A percentile compares a stretch with the other conserved stretches of the same genome.
These are phyloP conservation scores for Athripsodes cinereus DNA, from an alignment of 2,888 invertebrate genomes.

Conservation along the genomic window DNA sequence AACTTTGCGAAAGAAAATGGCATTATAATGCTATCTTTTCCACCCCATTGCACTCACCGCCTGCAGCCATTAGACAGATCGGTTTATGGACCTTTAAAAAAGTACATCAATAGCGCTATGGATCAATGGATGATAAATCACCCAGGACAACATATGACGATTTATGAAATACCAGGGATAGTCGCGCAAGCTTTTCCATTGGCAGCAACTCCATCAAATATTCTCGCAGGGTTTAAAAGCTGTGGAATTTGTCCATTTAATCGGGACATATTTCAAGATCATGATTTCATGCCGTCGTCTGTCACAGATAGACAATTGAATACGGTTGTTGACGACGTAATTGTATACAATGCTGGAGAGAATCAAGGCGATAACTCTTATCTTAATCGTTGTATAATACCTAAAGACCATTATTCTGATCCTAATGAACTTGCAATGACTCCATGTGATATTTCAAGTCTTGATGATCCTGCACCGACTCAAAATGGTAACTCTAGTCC, in stretches of 20 bases:
- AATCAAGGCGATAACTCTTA: background rate
- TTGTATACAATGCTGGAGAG: constrained; percentile 3
- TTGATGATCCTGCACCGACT: background rate
- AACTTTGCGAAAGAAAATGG: constrained; percentile 3
- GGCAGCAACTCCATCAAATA: constrained; percentile 22
- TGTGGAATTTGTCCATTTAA: constrained; percentile 25
- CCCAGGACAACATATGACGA: constrained; percentile 24
- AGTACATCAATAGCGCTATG: constrained; percentile 12
- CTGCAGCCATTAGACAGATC: constrained; percentile 3
- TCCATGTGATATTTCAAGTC: background rate
- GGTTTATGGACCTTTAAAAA: constrained; percentile 12
- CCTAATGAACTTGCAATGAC: background rate
- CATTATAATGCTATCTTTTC: constrained; percentile 4
- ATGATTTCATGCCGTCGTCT: constrained; percentile 16
- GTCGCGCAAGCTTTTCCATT: constrained; percentile 20
- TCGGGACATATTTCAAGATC: constrained; percentile 23
- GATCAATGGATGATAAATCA: constrained; percentile 23
- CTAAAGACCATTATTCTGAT: too few relatives aligned
- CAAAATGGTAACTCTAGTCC: background rate
- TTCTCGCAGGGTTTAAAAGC: constrained; percentile 21
- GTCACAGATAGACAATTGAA: constrained; percentile 13
- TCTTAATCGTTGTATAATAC: background rate
- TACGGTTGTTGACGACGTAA: constrained; percentile 8
- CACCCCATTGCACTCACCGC: too few relatives aligned
- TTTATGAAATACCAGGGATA: constrained; percentile 14